Conservation (phyloP, 2,113 vertebrate species). For the Takifugu flavidus region DNA sequence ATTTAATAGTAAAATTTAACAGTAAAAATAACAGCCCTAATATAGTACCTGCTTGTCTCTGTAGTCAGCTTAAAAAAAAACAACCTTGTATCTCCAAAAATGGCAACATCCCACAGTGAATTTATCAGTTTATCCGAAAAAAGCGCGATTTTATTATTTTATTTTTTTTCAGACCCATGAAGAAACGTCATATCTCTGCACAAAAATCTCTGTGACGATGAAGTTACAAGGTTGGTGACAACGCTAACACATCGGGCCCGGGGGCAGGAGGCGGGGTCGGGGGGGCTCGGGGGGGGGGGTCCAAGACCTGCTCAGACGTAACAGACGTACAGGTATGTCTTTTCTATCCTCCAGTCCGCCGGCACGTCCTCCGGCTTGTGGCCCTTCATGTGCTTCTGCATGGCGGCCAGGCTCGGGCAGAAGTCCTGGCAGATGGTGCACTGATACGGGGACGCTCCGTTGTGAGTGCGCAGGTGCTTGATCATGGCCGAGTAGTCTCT, state of each 20-base stretch:
- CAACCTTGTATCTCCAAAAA: conserved; percentile 19
- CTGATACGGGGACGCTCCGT: conserved; percentile 98
- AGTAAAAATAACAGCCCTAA: conserved; percentile 31
- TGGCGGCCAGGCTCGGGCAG: conserved; percentile 98
- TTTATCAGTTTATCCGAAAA: conserved; percentile 36
- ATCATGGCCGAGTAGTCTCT: conserved; percentile 99
- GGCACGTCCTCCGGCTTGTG: conserved; percentile 98
- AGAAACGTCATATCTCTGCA: conserved; percentile 25
- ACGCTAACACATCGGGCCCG: conserved; percentile 12
- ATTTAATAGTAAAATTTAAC: neutral
- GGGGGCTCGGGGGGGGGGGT: conserved; percentile 7
- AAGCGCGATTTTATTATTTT: neutral
- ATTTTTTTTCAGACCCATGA: conserved; percentile 12
- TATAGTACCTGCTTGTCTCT: conserved; percentile 17
- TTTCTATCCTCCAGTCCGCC: conserved; percentile 98
- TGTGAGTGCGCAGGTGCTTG: conserved; percentile 98
- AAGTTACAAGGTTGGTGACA: conserved; percentile 28
- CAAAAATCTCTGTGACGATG: conserved; percentile 37
- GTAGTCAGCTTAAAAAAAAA: conserved; percentile 22
- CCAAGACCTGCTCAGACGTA: conserved; percentile 82
- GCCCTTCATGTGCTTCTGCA: conserved; percentile 99
- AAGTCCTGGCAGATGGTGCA: conserved; percentile 98
- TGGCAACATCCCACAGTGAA: conserved; percentile 20
- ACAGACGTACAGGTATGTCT: conserved; percentile 98
- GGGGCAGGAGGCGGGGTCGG: conserved; percentile 1